Conservation (phyloP, 2,888 invertebrate genomes). For the Clanis bilineata region DNA sequence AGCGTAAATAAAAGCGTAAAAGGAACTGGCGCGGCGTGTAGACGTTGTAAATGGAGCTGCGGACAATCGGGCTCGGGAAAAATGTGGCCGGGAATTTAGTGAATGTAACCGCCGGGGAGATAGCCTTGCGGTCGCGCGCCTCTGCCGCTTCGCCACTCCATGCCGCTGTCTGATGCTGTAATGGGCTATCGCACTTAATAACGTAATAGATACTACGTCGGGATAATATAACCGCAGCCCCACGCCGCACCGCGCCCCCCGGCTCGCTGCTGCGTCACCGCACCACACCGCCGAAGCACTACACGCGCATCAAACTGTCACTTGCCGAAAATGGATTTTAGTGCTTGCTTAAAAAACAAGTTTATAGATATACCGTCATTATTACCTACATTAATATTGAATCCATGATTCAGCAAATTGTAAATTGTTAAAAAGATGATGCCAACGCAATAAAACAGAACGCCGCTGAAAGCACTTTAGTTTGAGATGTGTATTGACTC, state of each 20-base stretch:
- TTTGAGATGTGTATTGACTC: slow-evolving; percentile 45
- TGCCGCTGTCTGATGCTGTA: slow-evolving; percentile 52
- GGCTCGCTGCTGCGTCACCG: slow-evolving; percentile 16
- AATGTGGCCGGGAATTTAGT: slow-evolving; percentile 78
- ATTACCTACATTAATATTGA: neutral
- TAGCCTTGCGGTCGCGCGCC: slow-evolving; percentile 61
- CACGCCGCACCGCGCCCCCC: too few relatives aligned
- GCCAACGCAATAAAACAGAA: slow-evolving; percentile 30
- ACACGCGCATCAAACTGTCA: neutral
- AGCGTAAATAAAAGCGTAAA: slow-evolving; percentile 82
- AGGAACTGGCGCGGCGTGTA: slow-evolving; percentile 80
- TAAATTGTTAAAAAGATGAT: neutral
- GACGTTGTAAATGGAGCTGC: slow-evolving; percentile 81
- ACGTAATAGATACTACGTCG: slow-evolving; percentile 56
- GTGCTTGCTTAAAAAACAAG: neutral
- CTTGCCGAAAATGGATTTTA: neutral
- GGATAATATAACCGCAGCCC: slow-evolving; percentile 53
- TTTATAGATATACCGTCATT: too few relatives aligned
- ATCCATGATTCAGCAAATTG: neutral
- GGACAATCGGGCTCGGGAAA: slow-evolving; percentile 78
- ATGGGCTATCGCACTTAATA: slow-evolving; percentile 69
- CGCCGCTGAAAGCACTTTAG: slow-evolving; percentile 33
- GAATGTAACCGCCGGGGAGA: slow-evolving; percentile 72
- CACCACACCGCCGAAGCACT: neutral
- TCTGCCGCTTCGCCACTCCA: slow-evolving; percentile 21